These are phyloP conservation scores for Palythoa grandiflora DNA, from an alignment of 92 coral and sea anemone genomes.

Conservation along the genomic window DNA sequence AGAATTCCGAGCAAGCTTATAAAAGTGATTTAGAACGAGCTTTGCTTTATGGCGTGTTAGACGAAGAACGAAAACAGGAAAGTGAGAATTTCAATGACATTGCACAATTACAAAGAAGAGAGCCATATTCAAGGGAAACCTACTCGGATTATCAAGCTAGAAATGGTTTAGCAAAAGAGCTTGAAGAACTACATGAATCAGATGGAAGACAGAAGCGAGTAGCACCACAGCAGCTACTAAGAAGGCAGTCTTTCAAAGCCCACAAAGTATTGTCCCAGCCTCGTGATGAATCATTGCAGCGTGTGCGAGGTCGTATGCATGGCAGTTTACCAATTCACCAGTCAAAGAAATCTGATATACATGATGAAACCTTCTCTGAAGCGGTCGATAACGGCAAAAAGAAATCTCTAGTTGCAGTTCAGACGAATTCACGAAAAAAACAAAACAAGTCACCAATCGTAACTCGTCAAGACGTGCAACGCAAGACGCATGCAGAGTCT, in stretches of 20 bases:
- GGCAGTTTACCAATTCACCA: background rate
- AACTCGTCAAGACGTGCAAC: background rate
- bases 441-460: background rate
- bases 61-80: conserved; percentile 2
- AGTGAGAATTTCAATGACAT: background rate
- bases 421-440: background rate
- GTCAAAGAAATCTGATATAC: background rate
- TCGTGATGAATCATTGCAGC: background rate
- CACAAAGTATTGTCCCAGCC: background rate
- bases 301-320: background rate
- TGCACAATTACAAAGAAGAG: background rate
- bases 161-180: conserved; percentile 23
- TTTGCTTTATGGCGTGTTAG: background rate
- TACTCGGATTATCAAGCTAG: background rate
- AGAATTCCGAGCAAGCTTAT: background rate
- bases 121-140: background rate
- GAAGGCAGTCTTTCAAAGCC: background rate
- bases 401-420: background rate
- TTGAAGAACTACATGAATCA: background rate
- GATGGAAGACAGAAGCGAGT: conserved; percentile 36
- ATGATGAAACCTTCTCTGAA: background rate
- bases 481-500: background rate
- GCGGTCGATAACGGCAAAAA: background rate
- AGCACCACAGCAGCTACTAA: background rate
- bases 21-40: background rate